phyloP scores from a whole-genome alignment of 2,113 vertebrate genomes.

The Lycaon pictus region DNA sequence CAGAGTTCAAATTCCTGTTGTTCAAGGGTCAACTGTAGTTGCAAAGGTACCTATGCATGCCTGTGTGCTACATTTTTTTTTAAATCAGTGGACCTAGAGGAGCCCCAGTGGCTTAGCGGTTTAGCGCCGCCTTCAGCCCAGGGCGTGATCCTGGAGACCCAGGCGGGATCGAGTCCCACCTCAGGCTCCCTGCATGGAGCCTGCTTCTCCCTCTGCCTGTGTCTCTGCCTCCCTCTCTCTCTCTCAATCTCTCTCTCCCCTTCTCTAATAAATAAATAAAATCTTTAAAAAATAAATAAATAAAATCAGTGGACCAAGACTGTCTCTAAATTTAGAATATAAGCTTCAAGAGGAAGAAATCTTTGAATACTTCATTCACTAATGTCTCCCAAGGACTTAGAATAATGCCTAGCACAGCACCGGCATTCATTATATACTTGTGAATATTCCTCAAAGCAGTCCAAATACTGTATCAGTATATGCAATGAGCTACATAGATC shows the following conservation, averaged over 20 bases:
- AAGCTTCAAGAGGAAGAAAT: conserved; percentile 52
- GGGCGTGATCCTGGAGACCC: too few species aligned
- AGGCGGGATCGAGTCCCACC: too few species aligned
- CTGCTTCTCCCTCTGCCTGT: too few species aligned
- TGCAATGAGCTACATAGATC: not conserved
- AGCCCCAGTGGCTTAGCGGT: too few species aligned
- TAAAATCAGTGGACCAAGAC: conserved; percentile 8
- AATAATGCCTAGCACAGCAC: not conserved
- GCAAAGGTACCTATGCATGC: not conserved
- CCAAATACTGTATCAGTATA: not conserved
- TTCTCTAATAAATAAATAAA: too few species aligned
- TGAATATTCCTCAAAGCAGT: conserved; percentile 6
- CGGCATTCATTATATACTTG: conserved; percentile 29
- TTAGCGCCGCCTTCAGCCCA: too few species aligned
- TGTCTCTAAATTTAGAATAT: conserved; percentile 52
- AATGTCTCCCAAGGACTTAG: conserved; percentile 25
- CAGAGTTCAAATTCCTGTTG: not conserved
- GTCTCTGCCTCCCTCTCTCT: too few species aligned
- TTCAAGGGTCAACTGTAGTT: not conserved
- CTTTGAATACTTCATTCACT: conserved; percentile 55
- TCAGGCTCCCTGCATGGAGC: too few species aligned
- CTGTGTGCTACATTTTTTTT: not conserved
- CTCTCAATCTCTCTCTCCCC: too few species aligned
- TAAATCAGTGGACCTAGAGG: too few species aligned
- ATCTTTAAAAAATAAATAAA: too few species aligned